Conservation (phyloP, 2,888 invertebrate species). For the Agapostemon virescens region DNA sequence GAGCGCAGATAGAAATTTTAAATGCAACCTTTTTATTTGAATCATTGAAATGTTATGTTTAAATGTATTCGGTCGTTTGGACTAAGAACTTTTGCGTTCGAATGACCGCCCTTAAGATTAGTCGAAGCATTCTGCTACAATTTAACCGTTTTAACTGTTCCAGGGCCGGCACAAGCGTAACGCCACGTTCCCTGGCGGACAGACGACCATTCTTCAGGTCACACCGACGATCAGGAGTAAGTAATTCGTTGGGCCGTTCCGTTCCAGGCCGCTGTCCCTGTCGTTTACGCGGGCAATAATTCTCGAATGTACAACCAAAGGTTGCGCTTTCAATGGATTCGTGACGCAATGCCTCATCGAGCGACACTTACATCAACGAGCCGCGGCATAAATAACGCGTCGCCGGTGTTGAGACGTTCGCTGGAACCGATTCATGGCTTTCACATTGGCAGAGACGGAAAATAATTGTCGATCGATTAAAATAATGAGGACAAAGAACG, state of each 20-base stretch:
- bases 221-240: conserved; percentile 84
- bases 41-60: background rate
- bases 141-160: conserved; percentile 34
- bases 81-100: background rate
- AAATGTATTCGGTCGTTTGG: background rate
- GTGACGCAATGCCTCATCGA: conserved; percentile 2
- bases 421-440: background rate
- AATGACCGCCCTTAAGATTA: background rate
- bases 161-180: conserved; percentile 90
- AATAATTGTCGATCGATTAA: conserved; percentile 9
- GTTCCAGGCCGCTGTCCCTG: conserved; percentile 8
- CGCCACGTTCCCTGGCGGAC: conserved; percentile 89
- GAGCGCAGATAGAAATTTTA: background rate
- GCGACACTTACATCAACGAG: conserved; percentile 1
- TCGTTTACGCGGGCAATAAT: conserved; percentile 25
- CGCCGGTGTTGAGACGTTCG: background rate
- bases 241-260: conserved; percentile 66
- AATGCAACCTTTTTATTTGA: background rate
- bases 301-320: conserved; percentile 11
- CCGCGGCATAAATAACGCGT: conserved; percentile 3
- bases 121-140: background rate
- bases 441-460: too few species aligned
- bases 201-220: conserved; percentile 85
- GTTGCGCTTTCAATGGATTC: conserved; percentile 17
- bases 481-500: conserved; percentile 3